Conservation (phyloP, 2,113 vertebrate genomes). For the Silurus meridionalis region DNA sequence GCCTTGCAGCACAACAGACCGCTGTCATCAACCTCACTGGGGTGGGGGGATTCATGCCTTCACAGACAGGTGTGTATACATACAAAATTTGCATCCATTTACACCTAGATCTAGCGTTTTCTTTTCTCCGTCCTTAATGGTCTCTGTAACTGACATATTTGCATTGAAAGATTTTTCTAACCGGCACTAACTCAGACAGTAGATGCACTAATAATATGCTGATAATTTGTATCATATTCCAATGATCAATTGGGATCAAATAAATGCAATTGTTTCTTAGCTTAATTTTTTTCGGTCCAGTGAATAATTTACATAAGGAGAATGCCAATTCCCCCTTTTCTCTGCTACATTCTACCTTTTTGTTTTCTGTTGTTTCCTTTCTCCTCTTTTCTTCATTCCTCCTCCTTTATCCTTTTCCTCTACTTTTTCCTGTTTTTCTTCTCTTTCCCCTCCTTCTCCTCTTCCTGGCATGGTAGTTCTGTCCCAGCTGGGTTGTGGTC, state of each 20-base stretch:
- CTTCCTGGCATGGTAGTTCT: slow-evolving; percentile 79
- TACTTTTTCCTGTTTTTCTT: slow-evolving; percentile 48
- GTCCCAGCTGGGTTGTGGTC: slow-evolving; percentile 96
- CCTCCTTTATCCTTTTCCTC: slow-evolving; percentile 54
- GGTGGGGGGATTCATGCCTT: slow-evolving; percentile 88
- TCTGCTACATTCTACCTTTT: slow-evolving; percentile 72
- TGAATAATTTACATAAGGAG: slow-evolving; percentile 70
- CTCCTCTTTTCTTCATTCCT: slow-evolving; percentile 35
- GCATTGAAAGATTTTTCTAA: slow-evolving; percentile 39
- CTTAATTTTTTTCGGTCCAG: slow-evolving; percentile 46
- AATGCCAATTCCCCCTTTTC: slow-evolving; percentile 69
- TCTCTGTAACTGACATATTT: slow-evolving; percentile 26
- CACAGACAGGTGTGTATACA: slow-evolving; percentile 77
- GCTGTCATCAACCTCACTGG: slow-evolving; percentile 91
- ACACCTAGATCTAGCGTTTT: not conserved
- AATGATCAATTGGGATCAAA: slow-evolving; percentile 16
- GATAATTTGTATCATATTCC: slow-evolving; percentile 26
- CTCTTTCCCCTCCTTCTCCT: slow-evolving; percentile 56
- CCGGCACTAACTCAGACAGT: slow-evolving; percentile 42
- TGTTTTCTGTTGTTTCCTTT: slow-evolving; percentile 62
- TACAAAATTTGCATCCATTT: not conserved
- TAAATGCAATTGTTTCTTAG: slow-evolving; percentile 9
- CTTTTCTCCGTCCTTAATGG: slow-evolving; percentile 15
- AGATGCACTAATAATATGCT: slow-evolving; percentile 47
- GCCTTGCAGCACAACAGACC: slow-evolving; percentile 87